phyloP scores from a whole-genome alignment of 2,797 vertebrate genomes.

The Pempheris klunzingeri region DNA sequence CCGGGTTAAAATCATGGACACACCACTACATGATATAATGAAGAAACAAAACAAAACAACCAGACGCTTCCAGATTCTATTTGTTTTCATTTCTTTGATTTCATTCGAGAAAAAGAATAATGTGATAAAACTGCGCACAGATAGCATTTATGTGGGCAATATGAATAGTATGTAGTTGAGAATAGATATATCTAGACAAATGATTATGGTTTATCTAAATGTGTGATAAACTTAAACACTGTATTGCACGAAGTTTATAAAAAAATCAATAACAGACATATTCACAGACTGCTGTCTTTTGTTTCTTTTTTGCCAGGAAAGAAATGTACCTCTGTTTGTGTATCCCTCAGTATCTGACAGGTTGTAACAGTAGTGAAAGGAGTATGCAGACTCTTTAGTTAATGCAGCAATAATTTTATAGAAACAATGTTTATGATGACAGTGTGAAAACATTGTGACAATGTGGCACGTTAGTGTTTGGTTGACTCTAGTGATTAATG shows the following conservation, averaged over 20 bases:
- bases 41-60: slow-evolving; percentile 72
- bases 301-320: slow-evolving; percentile 54
- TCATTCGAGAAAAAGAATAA: slow-evolving; percentile 80
- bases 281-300: slow-evolving; percentile 82
- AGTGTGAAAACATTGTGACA: neutral
- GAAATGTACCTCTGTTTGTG: slow-evolving; percentile 11
- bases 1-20: slow-evolving; percentile 68
- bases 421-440: neutral
- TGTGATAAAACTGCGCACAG: slow-evolving; percentile 82
- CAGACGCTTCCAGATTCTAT: slow-evolving; percentile 79
- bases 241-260: slow-evolving; percentile 90
- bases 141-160: slow-evolving; percentile 88
- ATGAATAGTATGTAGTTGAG: slow-evolving; percentile 87
- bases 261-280: slow-evolving; percentile 78
- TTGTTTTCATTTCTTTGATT: slow-evolving; percentile 75
- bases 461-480: too few species aligned
- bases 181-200: slow-evolving; percentile 86
- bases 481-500: too few species aligned
- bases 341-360: neutral
- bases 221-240: slow-evolving; percentile 88
- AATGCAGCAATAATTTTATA: neutral
- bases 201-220: slow-evolving; percentile 87
- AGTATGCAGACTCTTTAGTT: neutral
- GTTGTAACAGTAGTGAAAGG: neutral
- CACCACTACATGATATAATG: slow-evolving; percentile 61